phyloP scores from a whole-genome alignment of 2,888 invertebrate genomes.

The Leptura quadrifasciata region DNA sequence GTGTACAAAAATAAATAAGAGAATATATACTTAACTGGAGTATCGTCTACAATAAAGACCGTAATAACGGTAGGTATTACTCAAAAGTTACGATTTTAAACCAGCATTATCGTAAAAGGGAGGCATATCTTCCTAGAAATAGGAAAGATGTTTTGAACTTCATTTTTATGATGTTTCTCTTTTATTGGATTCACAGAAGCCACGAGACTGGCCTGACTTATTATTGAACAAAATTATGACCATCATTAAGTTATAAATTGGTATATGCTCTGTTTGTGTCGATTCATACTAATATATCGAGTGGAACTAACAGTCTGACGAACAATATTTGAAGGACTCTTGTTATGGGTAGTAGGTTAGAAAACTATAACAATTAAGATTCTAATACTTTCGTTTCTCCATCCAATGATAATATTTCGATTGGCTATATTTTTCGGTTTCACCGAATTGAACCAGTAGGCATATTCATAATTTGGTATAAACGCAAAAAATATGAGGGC shows the following conservation, averaged over 20 bases:
- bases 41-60: not conserved
- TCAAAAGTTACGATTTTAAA: not conserved
- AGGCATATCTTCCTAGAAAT: conserved; percentile 15
- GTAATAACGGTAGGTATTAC: too few species aligned
- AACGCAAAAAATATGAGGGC: too few species aligned
- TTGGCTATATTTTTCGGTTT: too few species aligned
- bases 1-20: too few species aligned
- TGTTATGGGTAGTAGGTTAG: too few species aligned
- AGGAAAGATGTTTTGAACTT: conserved; percentile 29
- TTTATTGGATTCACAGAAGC: conserved; percentile 57
- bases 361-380: too few species aligned
- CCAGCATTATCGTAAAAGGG: not conserved
- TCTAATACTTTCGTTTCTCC: too few species aligned
- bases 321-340: not conserved
- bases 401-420: too few species aligned
- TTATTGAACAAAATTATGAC: conserved; percentile 47
- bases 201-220: conserved; percentile 56
- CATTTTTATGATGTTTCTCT: conserved; percentile 47
- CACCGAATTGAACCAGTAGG: too few species aligned
- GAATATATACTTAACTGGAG: not conserved
- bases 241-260: conserved; percentile 51
- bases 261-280: conserved; percentile 46
- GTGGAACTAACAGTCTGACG: conserved; percentile 1
- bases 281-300: conserved; percentile 22
- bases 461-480: too few species aligned